phyloP scores from a whole-genome alignment of 1,140 invertebrate genomes.

The Dendroctonus ponderosae region DNA sequence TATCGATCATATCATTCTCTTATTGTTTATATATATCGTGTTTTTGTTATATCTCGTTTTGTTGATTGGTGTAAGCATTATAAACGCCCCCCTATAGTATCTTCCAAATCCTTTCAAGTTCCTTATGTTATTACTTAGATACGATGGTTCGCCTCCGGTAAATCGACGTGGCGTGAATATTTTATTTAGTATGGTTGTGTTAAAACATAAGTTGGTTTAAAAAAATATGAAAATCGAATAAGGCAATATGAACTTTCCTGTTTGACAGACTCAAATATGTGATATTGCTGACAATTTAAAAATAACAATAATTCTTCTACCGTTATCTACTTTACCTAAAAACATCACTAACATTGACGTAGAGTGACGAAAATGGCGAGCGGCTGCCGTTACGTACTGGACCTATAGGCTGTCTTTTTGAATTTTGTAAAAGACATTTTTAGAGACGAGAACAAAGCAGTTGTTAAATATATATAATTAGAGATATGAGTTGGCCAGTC shows the following conservation, averaged over 20 bases:
- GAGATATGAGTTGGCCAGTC: slow-evolving; percentile 6
- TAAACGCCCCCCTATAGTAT: slow-evolving; percentile 7
- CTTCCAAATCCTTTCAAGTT: slow-evolving; percentile 30
- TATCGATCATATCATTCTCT: slow-evolving; percentile 11
- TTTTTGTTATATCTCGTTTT: slow-evolving; percentile 12
- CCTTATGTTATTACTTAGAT: slow-evolving; percentile 21
- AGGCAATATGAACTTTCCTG: slow-evolving; percentile 40
- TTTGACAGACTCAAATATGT: slow-evolving; percentile 43
- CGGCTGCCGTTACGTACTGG: background rate
- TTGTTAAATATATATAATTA: slow-evolving; percentile 23
- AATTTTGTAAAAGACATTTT: slow-evolving; percentile 21
- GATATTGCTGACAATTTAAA: slow-evolving; percentile 46
- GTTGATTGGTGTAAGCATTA: slow-evolving; percentile 6
- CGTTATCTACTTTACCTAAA: slow-evolving; percentile 37
- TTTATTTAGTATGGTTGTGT: slow-evolving; percentile 24
- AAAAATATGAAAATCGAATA: slow-evolving; percentile 38
- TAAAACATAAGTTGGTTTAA: slow-evolving; percentile 24
- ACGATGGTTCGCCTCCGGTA: slow-evolving; percentile 9
- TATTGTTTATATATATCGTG: slow-evolving; percentile 31
- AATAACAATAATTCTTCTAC: slow-evolving; percentile 38
- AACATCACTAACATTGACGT: slow-evolving; percentile 38
- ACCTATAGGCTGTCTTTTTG: slow-evolving; percentile 21
- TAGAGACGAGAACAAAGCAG: slow-evolving; percentile 8
- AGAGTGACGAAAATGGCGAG: slow-evolving; percentile 23
- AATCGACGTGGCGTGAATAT: background rate